phyloP scores from a whole-genome alignment of 2,888 invertebrate genomes.

The Tenthredo distinguenda region DNA sequence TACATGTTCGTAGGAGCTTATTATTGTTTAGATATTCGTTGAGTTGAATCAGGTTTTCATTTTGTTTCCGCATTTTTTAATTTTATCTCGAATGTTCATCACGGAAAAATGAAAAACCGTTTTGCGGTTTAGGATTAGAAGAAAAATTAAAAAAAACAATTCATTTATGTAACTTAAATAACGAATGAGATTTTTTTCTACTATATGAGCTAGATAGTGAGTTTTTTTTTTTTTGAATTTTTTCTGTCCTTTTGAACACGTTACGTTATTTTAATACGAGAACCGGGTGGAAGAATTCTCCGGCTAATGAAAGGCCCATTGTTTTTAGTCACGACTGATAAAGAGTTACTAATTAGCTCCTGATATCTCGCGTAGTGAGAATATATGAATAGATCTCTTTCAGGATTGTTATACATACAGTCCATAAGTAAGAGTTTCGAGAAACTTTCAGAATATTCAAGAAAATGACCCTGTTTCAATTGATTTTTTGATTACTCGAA shows the following conservation, averaged over 20 bases:
- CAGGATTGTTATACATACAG: background rate
- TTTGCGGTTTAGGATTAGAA: background rate
- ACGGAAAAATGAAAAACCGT: background rate
- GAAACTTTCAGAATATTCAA: background rate
- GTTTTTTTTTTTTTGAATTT: background rate
- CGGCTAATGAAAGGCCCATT: constrained; percentile 64
- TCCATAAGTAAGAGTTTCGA: background rate
- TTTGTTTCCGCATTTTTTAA: background rate
- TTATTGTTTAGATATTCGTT: background rate
- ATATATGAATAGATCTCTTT: constrained; percentile 48
- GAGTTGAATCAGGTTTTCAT: background rate
- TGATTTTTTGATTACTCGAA: background rate
- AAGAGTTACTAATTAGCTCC: constrained; percentile 13
- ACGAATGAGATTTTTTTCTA: background rate
- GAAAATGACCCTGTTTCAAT: background rate
- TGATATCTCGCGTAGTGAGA: background rate
- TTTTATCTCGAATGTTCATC: background rate
- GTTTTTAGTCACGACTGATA: constrained; percentile 58
- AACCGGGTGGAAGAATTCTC: background rate
- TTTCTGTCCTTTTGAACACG: background rate
- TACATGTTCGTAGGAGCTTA: background rate
- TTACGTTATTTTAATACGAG: background rate
- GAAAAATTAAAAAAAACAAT: background rate
- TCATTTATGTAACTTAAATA: background rate
- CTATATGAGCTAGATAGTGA: no score